Evolutionary conservation across 2,113 vertebrate species (phyloP).

Genomic region (Bombycilla garrulus): DNA sequence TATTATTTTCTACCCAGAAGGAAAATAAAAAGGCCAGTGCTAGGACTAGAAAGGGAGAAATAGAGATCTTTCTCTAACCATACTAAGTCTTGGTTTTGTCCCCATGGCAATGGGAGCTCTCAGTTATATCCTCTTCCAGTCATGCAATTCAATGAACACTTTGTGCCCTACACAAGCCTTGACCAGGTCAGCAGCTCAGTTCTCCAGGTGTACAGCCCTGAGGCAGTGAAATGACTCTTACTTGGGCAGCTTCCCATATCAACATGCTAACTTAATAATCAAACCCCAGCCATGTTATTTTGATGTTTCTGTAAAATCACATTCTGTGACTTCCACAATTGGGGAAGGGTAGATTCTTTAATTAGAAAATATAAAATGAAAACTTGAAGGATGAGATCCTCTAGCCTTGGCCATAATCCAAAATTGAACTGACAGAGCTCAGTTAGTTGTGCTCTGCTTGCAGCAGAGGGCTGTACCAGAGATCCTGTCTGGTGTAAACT

Average conservation of each 20-base stretch:
- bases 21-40: not conserved
- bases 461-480: not conserved
- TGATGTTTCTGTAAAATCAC: not conserved
- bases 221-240: not conserved
- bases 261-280: not conserved
- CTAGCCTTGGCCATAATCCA: not conserved
- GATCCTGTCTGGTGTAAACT: not conserved
- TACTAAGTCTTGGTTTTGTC: not conserved
- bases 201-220: not conserved
- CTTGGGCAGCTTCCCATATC: not conserved
- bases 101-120: not conserved
- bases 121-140: not conserved
- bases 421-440: not conserved
- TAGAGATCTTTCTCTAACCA: not conserved
- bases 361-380: not conserved
- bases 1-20: not conserved
- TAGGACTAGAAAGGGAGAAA: not conserved
- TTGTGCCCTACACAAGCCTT: not conserved
- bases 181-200: not conserved
- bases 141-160: not conserved
- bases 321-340: not conserved
- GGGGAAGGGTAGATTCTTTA: not conserved
- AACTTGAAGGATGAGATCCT: not conserved
- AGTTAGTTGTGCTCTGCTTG: not conserved
- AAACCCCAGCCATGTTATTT: not conserved